Conservation (phyloP, 2,113 vertebrate species). For the Mormyrus iriodes region DNA sequence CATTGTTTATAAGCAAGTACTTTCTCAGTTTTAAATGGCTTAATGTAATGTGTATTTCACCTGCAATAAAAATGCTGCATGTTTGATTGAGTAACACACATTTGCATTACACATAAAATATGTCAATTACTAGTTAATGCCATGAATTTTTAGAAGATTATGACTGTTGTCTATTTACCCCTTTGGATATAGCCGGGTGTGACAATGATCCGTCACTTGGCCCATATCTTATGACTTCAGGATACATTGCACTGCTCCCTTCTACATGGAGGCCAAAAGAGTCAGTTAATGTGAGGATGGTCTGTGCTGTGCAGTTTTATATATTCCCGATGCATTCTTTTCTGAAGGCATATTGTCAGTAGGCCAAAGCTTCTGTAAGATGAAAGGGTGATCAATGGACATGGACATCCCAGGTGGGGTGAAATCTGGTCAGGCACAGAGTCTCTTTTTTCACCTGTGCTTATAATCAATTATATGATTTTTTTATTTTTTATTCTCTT, state of each 20-base stretch:
- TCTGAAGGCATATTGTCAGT: no score
- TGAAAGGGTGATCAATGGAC: no score
- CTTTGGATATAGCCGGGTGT: not conserved
- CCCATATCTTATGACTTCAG: not conserved
- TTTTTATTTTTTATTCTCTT: no score
- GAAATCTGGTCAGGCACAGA: no score
- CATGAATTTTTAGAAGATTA: not conserved
- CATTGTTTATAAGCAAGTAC: not conserved
- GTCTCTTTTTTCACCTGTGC: not conserved
- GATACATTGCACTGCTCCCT: not conserved
- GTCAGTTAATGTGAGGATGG: no score
- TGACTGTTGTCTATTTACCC: not conserved
- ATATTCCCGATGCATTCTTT: no score
- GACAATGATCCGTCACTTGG: not conserved
- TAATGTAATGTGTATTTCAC: not conserved
- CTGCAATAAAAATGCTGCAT: not conserved
- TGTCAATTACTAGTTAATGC: not conserved
- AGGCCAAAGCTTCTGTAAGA: no score
- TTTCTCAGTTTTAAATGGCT: not conserved
- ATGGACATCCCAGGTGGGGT: not conserved
- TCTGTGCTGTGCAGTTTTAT: no score
- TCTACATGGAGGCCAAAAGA: no score
- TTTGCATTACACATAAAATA: not conserved
- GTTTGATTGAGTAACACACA: not conserved
- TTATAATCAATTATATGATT: not conserved